Evolutionary conservation across 1,140 invertebrate genomes (phyloP), one percentile per base, ranked within the genome.

Genomic region (Xylocopa sonorina): DNA sequence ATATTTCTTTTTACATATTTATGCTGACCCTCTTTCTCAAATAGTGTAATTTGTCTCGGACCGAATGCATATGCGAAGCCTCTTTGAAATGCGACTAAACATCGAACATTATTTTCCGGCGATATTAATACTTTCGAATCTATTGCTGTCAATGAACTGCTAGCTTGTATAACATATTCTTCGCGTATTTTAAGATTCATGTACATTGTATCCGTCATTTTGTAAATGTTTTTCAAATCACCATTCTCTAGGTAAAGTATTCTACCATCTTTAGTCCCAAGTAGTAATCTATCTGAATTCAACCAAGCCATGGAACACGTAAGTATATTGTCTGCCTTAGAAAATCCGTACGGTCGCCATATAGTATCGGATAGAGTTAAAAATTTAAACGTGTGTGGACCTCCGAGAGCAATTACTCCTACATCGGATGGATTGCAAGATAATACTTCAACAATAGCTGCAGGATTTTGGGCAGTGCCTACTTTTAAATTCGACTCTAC

Each of bases 331-430:
- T 98, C 97, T 27, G 96, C 95, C 91, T 97, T 97, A 74, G 95
- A 94, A 92, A 96, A 97, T 27, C 97, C 96, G 91, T 96, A 97
- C 67, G 96, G 96, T 46, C 97, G 94, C 95, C 97, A 96, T 7
- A 95, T 94, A 1, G 95, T 95, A 89, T 98, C 97, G n/a, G 95
- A 94, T 46, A 96, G 95, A 41, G 96, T 96, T 88, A 97, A 94
- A 68, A 97, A 95, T 85, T 96, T 95, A 86, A 98, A 96, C 0
- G 95, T 94, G 21, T 94, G 94, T 38, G 94, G 94, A 16, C 97
- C 97, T 53, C 96, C 95, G 12, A 97, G 92, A 53, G 96, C 96
- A 1, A 97, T 90, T 60, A 97, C 94, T 14, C 96, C 96, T 27
- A 94, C 93, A 86, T 98, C 97, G 50, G 94, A 92, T 9, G 97